Evolutionary conservation across 92 coral and sea anemone genomes (phyloP).

Genomic region (Porites divaricata): DNA sequence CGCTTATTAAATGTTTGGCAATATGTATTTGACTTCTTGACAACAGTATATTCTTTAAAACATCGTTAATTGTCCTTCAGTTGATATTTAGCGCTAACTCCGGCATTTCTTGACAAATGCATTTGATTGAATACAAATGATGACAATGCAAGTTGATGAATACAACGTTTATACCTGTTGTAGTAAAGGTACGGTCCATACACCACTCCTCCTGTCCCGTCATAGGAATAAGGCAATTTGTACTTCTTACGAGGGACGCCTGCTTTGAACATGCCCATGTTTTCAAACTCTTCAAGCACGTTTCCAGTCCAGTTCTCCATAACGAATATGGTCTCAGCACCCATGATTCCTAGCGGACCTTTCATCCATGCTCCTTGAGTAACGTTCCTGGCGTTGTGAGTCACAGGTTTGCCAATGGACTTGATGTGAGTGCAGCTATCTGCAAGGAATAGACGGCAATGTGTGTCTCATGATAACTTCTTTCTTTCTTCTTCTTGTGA

Average conservation of each 20-base stretch:
- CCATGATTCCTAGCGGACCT: conserved; percentile 64
- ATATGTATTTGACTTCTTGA: too few species aligned
- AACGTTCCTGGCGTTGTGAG: conserved; percentile 12
- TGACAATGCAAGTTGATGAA: too few species aligned
- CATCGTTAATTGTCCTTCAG: too few species aligned
- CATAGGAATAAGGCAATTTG: conserved; percentile 42
- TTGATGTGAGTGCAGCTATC: conserved; percentile 45
- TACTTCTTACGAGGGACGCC: conserved; percentile 49
- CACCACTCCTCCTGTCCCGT: conserved; percentile 74
- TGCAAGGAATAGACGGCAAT: neutral
- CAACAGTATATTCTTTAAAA: too few species aligned
- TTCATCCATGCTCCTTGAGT: conserved; percentile 70
- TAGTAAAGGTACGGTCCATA: conserved; percentile 64
- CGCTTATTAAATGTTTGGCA: too few species aligned
- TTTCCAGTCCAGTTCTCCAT: neutral
- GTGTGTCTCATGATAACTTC: too few species aligned
- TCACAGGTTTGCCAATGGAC: conserved; percentile 46
- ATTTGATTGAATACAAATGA: too few species aligned
- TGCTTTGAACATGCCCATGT: conserved; percentile 57
- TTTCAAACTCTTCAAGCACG: conserved; percentile 31
- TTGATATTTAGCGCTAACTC: too few species aligned
- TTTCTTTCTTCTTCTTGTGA: too few species aligned
- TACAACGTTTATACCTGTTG: too few species aligned
- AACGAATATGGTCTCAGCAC: conserved; percentile 51
- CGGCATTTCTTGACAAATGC: too few species aligned